Conservation (phyloP, 2,113 vertebrate species). For the Caranx melampygus region DNA sequence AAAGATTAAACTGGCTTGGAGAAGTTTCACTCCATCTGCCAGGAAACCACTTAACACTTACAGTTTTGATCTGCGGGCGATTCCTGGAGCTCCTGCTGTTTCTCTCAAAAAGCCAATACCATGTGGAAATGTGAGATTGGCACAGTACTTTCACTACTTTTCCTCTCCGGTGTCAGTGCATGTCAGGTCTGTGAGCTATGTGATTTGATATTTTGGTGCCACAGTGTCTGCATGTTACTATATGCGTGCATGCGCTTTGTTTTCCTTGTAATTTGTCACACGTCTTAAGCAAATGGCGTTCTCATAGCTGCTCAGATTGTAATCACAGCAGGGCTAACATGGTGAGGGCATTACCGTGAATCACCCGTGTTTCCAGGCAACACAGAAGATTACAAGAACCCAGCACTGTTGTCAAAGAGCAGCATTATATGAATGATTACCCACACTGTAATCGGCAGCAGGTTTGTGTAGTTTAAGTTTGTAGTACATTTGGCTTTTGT, state of each 20-base stretch:
- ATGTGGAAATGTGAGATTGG: conserved; percentile 33
- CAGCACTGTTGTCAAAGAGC: conserved; percentile 25
- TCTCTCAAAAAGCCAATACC: conserved; percentile 3
- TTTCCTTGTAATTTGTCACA: conserved; percentile 54
- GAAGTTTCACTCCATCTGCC: conserved; percentile 39
- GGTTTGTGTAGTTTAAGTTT: conserved; percentile 29
- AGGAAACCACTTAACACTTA: conserved; percentile 51
- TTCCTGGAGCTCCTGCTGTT: conserved; percentile 14
- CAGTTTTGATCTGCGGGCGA: conserved; percentile 23
- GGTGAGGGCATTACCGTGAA: conserved; percentile 47
- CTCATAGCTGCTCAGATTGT: conserved; percentile 67
- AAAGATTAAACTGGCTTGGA: conserved; percentile 24
- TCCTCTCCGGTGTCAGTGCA: not conserved
- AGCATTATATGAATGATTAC: conserved; percentile 41
- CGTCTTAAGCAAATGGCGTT: conserved; percentile 56
- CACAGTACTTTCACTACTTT: conserved; percentile 12
- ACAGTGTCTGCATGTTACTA: conserved; percentile 51
- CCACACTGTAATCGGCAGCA: conserved; percentile 16
- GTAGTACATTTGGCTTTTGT: conserved; percentile 16
- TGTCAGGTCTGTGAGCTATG: conserved; percentile 8
- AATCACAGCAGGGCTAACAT: conserved; percentile 62
- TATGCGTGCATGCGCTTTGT: conserved; percentile 43
- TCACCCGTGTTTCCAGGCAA: conserved; percentile 58
- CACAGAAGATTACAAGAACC: conserved; percentile 42
- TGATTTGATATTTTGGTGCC: conserved; percentile 40